Evolutionary conservation across 2,797 vertebrate genomes (phyloP).

Genomic region (Ataeniobius toweri): DNA sequence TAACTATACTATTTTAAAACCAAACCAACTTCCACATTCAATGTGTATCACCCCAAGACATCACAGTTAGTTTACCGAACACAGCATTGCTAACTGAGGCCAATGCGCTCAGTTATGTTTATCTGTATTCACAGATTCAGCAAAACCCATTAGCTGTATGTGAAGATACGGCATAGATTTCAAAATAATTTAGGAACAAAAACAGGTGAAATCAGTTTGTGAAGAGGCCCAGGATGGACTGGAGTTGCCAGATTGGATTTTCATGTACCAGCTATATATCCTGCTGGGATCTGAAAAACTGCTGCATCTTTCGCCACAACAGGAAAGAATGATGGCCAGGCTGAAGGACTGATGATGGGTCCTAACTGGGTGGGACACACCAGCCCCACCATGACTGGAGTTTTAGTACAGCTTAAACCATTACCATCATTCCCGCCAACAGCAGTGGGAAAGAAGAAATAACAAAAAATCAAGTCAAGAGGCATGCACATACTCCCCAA

Average conservation of each 20-base stretch:
- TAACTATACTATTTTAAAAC: no score
- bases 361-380: not conserved
- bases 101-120: no score
- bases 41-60: no score
- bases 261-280: not conserved
- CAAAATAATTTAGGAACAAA: not conserved
- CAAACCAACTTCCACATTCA: no score
- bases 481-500: not conserved
- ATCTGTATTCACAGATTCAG: no score
- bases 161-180: not conserved
- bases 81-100: no score
- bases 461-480: not conserved
- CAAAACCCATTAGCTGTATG: not conserved
- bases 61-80: no score
- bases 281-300: not conserved
- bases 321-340: not conserved
- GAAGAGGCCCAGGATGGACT: not conserved
- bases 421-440: not conserved
- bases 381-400: not conserved
- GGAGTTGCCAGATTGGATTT: not conserved
- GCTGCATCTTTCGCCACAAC: not conserved
- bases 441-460: not conserved
- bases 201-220: not conserved
- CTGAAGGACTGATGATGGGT: not conserved
- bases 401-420: not conserved